phyloP scores from a whole-genome alignment of 2,797 vertebrate genomes.

The Amblyopsis hoosieri region DNA sequence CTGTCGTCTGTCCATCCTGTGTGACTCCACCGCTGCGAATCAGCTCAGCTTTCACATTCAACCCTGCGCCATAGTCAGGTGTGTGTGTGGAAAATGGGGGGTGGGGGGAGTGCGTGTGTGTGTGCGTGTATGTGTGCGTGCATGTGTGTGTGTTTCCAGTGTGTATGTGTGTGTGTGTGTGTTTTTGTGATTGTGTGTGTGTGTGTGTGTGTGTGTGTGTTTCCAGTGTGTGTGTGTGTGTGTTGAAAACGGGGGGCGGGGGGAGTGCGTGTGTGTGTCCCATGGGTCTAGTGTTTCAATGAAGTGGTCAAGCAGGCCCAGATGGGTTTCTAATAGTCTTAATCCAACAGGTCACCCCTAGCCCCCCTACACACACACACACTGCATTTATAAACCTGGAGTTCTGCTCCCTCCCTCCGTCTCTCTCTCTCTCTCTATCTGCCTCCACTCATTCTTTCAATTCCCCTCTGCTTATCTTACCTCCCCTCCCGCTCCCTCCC shows the following conservation, averaged over 20 bases:
- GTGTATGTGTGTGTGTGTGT: constrained; percentile 14
- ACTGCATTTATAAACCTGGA: background rate
- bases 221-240: constrained; percentile 12
- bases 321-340: constrained; percentile 78
- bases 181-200: too few species aligned
- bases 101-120: too few species aligned
- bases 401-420: constrained; percentile 24
- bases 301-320: constrained; percentile 76
- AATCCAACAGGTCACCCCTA: constrained; percentile 74
- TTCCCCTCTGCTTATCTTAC: constrained; percentile 68
- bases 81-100: too few species aligned
- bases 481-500: constrained; percentile 30
- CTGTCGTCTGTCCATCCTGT: too few species aligned
- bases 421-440: constrained; percentile 44
- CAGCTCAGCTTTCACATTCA: too few species aligned
- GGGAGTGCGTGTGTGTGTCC: constrained; percentile 26
- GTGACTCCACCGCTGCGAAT: too few species aligned
- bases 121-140: too few species aligned
- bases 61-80: too few species aligned
- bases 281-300: constrained; percentile 55
- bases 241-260: background rate
- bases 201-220: background rate
- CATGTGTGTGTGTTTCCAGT: constrained; percentile 19
- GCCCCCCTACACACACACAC: background rate
- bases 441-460: constrained; percentile 63